Evolutionary conservation across 1,140 invertebrate species (phyloP).

Genomic region (Potamilus streckersoni): DNA sequence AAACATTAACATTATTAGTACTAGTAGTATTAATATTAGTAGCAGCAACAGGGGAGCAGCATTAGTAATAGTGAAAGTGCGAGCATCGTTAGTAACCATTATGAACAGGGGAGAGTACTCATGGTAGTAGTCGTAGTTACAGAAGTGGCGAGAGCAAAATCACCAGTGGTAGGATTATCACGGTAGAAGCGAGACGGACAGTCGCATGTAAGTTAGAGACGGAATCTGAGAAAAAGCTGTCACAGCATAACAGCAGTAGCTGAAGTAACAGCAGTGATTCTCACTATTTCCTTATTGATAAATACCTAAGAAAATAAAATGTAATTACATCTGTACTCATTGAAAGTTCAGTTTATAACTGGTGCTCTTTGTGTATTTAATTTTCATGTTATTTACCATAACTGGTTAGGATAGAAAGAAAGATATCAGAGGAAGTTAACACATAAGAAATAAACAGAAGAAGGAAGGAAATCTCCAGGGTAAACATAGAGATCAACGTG

Average conservation of each 20-base stretch:
- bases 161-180: conserved; percentile 13
- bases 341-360: no score
- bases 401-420: no score
- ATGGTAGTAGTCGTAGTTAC: conserved; percentile 6
- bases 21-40: background rate
- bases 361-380: no score
- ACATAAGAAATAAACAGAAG: no score
- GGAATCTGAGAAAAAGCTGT: background rate
- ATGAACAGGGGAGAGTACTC: background rate
- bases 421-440: no score
- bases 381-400: no score
- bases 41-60: no score
- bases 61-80: background rate
- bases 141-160: conserved; percentile 11
- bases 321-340: no score
- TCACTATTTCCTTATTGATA: background rate
- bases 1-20: conserved; percentile 3
- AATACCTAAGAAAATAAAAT: no score
- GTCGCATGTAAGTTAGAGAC: conserved; percentile 6
- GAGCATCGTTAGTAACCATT: background rate
- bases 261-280: background rate
- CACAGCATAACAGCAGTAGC: background rate
- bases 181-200: conserved; percentile 7
- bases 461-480: no score
- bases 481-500: no score